Evolutionary conservation across 2,797 vertebrate genomes (phyloP), one percentile per base, ranked within the genome.

Genomic region (Muraenolepis orangiensis): DNA sequence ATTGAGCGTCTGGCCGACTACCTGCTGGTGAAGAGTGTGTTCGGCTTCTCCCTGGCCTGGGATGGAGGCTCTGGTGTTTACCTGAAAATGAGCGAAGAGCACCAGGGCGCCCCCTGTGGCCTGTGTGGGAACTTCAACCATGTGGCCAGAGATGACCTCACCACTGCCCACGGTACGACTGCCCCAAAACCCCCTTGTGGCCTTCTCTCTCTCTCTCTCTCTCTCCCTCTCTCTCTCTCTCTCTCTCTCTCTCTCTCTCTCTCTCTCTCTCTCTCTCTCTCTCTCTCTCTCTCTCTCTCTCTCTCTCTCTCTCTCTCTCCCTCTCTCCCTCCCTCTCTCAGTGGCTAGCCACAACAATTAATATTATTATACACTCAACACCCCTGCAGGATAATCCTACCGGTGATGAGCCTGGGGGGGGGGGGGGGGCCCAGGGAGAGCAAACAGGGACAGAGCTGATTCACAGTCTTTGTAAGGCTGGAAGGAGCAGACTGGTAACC

Each of bases 41-140:
- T 99, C 88, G 97, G 98, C 75, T 98, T 99, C 92, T 99, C 96
- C 46, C 86, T 99, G 92, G 98, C 98, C 80, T 99, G 97, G 98
- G 98, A 99, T 83, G 98, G 98, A 81, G 93, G 91, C 86, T 96
- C 96, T 0, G 98, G 96, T 28, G 92, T 99, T 89, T 99, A 99
- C 88, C 93, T 99, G 86, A 99, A 98, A 87, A 91, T 99, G 87
- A 96, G 95, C 5, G 96, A 97, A 84, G 95, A 96, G 75, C 96
- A 98, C 88, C 96, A 94, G 84, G 96, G 95, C 61, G 91, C 94
- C 81, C 87, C 96, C 29, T 99, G 97, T 93, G 98, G 97, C 69
- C 91, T 99, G 14, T 99, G 97, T 86, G 97, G 96, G 87, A 98
- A 98, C 91, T 98, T 96, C 90, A 99, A 99, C 87, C 94, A 94